phyloP scores from a whole-genome alignment of 1,140 invertebrate species.

The Liolophura sinensis region DNA sequence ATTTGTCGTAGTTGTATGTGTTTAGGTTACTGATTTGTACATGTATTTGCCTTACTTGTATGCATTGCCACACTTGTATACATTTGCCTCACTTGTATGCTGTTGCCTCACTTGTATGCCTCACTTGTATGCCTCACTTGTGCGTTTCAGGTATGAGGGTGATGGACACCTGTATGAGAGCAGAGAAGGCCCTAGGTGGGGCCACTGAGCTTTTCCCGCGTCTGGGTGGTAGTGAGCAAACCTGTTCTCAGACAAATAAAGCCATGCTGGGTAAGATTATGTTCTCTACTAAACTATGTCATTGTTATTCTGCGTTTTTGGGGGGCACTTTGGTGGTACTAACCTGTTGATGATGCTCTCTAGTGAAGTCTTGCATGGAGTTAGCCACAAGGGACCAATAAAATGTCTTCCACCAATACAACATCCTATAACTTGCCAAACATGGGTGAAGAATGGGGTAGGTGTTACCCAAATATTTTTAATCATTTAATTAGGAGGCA shows the following conservation, averaged over 20 bases:
- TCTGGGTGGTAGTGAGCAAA: slow-evolving; percentile 13
- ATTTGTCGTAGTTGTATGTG: not conserved
- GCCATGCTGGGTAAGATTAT: slow-evolving; percentile 34
- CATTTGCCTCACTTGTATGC: not conserved
- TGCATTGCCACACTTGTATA: not conserved
- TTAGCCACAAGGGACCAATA: not conserved
- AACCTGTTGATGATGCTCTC: not conserved
- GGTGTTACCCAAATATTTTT: too few species aligned
- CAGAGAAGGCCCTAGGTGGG: slow-evolving; percentile 20
- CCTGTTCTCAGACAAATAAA: slow-evolving; percentile 24
- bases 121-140: slow-evolving; percentile 2
- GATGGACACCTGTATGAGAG: slow-evolving; percentile 36
- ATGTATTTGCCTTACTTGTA: not conserved
- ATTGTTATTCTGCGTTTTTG: not conserved
- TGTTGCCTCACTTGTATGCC: not conserved
- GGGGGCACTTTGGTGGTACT: not conserved
- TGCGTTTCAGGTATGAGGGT: slow-evolving; percentile 40
- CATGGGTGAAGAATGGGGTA: too few species aligned
- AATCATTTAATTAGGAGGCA: too few species aligned
- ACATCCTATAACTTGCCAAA: too few species aligned
- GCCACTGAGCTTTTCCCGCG: slow-evolving; percentile 34
- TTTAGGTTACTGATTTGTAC: slow-evolving; percentile 2
- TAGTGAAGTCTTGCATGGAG: not conserved
- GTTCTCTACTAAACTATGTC: too few species aligned
- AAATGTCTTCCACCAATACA: too few species aligned